A percentile compares a stretch with the other conserved stretches of the same genome.
phyloP scores from a whole-genome alignment of 2,888 invertebrate genomes.

The Neoascia interrupta region DNA sequence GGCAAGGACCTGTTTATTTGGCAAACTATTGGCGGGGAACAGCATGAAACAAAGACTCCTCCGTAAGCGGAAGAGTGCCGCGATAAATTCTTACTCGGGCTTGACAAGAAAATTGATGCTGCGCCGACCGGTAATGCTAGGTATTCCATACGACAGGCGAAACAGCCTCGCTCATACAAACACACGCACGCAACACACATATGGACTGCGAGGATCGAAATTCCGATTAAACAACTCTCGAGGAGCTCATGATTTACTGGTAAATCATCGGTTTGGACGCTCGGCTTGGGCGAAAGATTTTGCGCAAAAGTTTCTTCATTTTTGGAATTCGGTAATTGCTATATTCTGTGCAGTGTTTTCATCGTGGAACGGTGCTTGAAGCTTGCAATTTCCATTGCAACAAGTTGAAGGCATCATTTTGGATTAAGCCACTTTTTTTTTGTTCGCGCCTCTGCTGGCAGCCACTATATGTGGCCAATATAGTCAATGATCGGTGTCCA shows the following conservation, averaged over 20 bases:
- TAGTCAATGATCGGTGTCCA: conserved; percentile 4
- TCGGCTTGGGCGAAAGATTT: conserved; percentile 60
- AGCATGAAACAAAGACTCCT: conserved; percentile 17
- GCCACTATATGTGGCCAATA: neutral
- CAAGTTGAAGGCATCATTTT: conserved; percentile 68
- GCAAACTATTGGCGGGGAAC: neutral
- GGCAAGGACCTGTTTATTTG: conserved; percentile 44
- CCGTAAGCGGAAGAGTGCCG: conserved; percentile 28
- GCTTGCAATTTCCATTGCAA: conserved; percentile 58
- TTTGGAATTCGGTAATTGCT: conserved; percentile 70
- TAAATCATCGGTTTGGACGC: conserved; percentile 61
- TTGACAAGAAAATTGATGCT: conserved; percentile 67
- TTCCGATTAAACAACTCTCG: conserved; percentile 66
- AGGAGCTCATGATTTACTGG: conserved; percentile 68
- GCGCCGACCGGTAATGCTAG: conserved; percentile 48
- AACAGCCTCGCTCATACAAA: conserved; percentile 21
- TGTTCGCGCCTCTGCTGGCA: conserved; percentile 37
- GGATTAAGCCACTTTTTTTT: conserved; percentile 60
- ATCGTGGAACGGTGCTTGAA: conserved; percentile 63
- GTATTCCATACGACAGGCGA: conserved; percentile 42
- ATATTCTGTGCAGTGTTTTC: conserved; percentile 47
- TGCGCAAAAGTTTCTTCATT: conserved; percentile 64
- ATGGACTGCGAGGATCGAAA: conserved; percentile 42
- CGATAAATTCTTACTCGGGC: conserved; percentile 63
- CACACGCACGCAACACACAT: conserved; percentile 36